phyloP scores from a whole-genome alignment of 2,888 invertebrate species.

The Drosophila cognata region DNA sequence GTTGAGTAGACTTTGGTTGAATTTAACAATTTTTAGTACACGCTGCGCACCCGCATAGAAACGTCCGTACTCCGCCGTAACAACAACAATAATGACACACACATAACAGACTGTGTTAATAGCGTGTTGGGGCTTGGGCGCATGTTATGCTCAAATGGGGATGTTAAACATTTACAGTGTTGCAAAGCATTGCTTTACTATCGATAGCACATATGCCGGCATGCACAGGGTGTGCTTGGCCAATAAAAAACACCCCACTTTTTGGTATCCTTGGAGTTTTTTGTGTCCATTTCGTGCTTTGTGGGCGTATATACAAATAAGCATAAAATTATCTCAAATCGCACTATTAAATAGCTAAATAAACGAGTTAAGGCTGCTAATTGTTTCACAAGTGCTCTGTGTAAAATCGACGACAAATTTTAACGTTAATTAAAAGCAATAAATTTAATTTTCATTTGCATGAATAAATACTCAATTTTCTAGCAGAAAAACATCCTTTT shows the following conservation, averaged over 20 bases:
- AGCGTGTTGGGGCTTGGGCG: conserved; percentile 26
- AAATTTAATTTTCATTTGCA: conserved; percentile 19
- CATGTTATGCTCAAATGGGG: conserved; percentile 40
- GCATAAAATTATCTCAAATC: conserved; percentile 37
- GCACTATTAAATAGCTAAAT: conserved; percentile 19
- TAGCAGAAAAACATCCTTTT: conserved; percentile 6
- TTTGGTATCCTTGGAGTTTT: conserved; percentile 70
- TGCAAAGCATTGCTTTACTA: conserved; percentile 9
- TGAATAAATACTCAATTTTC: conserved; percentile 15
- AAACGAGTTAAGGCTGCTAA: conserved; percentile 8
- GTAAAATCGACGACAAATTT: not conserved
- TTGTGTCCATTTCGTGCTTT: conserved; percentile 48
- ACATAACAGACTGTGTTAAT: conserved; percentile 33
- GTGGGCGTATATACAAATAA: conserved; percentile 52
- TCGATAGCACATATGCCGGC: conserved; percentile 47
- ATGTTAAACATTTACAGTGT: conserved; percentile 21
- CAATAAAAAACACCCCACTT: conserved; percentile 48
- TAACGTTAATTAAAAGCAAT: conserved; percentile 17
- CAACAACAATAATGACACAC: conserved; percentile 54
- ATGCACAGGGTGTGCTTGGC: conserved; percentile 41
- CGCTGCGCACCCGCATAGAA: conserved; percentile 57
- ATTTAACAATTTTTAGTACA: conserved; percentile 23
- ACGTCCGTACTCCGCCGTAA: conserved; percentile 52
- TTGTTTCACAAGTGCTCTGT: not conserved
- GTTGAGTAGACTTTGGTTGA: conserved; percentile 36